These are phyloP conservation scores for Mus pahari DNA, from an alignment of 2,113 vertebrate species.

Conservation along the genomic window DNA sequence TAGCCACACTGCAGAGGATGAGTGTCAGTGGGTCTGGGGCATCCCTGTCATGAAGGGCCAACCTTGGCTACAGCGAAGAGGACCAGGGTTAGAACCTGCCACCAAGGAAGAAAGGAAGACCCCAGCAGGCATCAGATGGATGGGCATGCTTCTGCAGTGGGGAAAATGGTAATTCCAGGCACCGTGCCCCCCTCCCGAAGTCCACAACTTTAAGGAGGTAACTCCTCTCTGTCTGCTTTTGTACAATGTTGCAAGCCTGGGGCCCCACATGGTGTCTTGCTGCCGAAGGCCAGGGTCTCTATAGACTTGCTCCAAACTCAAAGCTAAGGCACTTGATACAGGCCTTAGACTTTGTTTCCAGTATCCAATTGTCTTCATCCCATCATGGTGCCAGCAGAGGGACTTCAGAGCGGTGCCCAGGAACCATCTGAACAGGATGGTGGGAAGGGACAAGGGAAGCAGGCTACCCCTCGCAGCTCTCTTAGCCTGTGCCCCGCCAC, in stretches of 20 bases:
- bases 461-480: background rate
- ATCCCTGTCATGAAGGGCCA: background rate
- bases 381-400: background rate
- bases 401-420: fast-evolving
- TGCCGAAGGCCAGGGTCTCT: no score
- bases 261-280: no score
- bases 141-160: background rate
- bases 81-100: background rate
- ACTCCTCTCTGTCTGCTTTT: background rate
- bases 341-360: background rate
- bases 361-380: background rate
- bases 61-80: background rate
- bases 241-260: background rate
- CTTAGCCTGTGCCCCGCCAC: no score
- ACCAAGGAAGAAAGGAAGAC: background rate
- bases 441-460: background rate
- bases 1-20: background rate
- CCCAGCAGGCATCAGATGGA: background rate
- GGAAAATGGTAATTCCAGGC: background rate
- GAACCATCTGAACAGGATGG: fast-evolving
- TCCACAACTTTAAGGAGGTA: no score
- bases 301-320: background rate
- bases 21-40: background rate
- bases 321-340: no score
- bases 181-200: background rate